Percentiles rank a stretch among this genome's conserved stretches.
Evolutionary conservation across 1,140 invertebrate species (phyloP).

Genomic region (Drosophila elegans): DNA sequence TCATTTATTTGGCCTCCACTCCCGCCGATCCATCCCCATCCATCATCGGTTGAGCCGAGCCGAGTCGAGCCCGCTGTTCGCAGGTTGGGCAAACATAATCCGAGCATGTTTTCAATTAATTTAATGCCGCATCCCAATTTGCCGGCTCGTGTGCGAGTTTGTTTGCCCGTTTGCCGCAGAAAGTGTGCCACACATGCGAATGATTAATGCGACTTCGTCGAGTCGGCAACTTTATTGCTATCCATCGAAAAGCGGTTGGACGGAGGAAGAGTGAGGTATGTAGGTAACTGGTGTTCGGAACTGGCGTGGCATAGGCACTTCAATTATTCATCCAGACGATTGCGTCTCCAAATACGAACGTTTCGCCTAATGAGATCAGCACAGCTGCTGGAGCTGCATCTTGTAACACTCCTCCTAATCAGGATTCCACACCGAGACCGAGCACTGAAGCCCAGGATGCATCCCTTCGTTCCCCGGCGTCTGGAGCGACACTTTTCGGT

Average conservation of each 20-base stretch:
- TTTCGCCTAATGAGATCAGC: slow-evolving; percentile 46
- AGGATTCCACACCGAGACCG: neutral
- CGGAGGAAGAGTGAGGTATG: neutral
- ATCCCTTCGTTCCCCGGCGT: slow-evolving; percentile 15
- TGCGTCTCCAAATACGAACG: slow-evolving; percentile 43
- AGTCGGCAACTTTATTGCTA: slow-evolving; percentile 70
- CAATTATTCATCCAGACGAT: slow-evolving; percentile 46
- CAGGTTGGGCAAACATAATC: slow-evolving; percentile 71
- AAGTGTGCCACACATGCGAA: slow-evolving; percentile 63
- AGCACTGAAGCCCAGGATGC: slow-evolving; percentile 4
- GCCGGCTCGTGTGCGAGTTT: slow-evolving; percentile 29
- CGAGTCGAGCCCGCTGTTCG: slow-evolving; percentile 10
- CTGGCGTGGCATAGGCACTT: slow-evolving; percentile 24
- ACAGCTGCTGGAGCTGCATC: slow-evolving; percentile 3
- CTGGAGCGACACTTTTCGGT: slow-evolving; percentile 53
- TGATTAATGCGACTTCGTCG: slow-evolving; percentile 72
- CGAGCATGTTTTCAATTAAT: slow-evolving; percentile 75
- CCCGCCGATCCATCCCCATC: neutral
- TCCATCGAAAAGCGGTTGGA: slow-evolving; percentile 1
- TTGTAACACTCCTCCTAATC: slow-evolving; percentile 18
- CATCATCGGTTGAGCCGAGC: slow-evolving; percentile 10
- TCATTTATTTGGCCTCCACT: slow-evolving; percentile 16
- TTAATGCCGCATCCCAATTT: slow-evolving; percentile 67
- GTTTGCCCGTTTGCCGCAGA: slow-evolving; percentile 52
- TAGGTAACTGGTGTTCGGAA: neutral